These are phyloP conservation scores for Seriola aureovittata DNA, from an alignment of 2,113 vertebrate genomes.

Conservation along the genomic window DNA sequence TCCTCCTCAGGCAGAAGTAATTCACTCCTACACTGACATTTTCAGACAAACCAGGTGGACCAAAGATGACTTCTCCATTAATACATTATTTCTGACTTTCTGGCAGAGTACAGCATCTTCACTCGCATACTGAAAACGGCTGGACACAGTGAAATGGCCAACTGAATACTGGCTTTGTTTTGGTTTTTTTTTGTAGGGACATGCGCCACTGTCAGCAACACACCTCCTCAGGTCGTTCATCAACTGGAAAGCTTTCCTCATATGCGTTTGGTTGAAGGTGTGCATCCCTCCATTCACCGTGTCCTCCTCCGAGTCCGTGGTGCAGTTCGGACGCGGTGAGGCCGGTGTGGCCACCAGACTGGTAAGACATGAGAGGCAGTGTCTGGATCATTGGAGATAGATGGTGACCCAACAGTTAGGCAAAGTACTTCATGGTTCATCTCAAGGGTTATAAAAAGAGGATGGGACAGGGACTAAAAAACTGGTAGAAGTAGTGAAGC, in stretches of 20 bases:
- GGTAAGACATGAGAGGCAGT: conserved; percentile 64
- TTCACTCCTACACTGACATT: not conserved
- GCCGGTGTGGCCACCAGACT: conserved; percentile 69
- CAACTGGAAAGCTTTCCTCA: conserved; percentile 95
- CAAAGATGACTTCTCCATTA: not conserved
- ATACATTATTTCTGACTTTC: not conserved
- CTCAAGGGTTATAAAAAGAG: not conserved
- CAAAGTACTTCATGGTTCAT: not conserved
- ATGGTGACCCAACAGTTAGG: conserved; percentile 18
- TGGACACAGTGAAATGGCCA: not conserved
- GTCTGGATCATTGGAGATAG: conserved; percentile 39
- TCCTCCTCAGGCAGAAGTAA: not conserved
- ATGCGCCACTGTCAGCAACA: not conserved
- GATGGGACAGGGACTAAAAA: not conserved
- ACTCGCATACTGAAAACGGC: not conserved
- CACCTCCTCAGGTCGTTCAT: conserved; percentile 97
- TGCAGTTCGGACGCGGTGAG: conserved; percentile 55
- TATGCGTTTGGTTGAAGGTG: conserved; percentile 92
- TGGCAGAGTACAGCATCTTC: not conserved
- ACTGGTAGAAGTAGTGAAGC: not conserved
- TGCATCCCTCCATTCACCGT: conserved; percentile 86
- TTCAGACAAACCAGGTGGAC: not conserved
- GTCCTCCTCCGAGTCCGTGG: conserved; percentile 87
- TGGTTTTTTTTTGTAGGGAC: not conserved
- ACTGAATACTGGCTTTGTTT: not conserved